Base-by-base conservation (phyloP, 2,113 vertebrate genomes). In the Corythaeola cristata region DNA sequence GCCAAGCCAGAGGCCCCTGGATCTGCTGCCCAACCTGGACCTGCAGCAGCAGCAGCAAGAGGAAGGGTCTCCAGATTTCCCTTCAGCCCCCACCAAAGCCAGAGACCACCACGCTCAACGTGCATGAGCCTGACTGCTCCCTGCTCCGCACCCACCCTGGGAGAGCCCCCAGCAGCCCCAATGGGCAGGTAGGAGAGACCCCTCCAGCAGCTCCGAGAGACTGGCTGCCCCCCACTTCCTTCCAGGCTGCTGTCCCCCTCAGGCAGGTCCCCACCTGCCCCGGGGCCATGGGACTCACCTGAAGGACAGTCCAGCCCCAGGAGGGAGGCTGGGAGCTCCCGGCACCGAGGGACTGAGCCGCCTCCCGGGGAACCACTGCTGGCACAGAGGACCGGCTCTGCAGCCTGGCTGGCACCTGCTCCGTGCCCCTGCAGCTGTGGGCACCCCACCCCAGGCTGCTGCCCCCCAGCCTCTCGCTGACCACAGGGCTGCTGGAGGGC, bases 351-450 rank as follows among this genome's bases (percentile, higher is more conserved):
- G 11, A 39, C 52, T 49, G 21, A 80, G 32, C n/a, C 39, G 84
- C 12, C 39, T 85, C 55, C 35, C 12, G 5, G 3, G 56, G 35
- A 83, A 35, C 4, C 2, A 0, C n/a, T 41, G 59, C 22, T 0
- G 0, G 67, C 45, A 55, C 28, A 24, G 44, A 53, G 37, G 17
- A 72, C 47, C 5, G 3, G 19, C 37, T 58, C 59, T 12, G 11
- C 3, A 2, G 49, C n/a, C 15, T 2, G 15, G 44, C 8, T 81
- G 64, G n/a, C 69, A 33, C 32, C 55, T 39, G 47, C 32, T 77
- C 69, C 58, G 47, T 59, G n/a, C 39, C 68, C 53, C 59, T 88
- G 81, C 28, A 49, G 44, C 53, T 59, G 13, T 39, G 35, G 53
- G 18, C 68, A 83, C 45, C 27, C 23, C 6, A 30, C 1, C 27